phyloP scores from a whole-genome alignment of 2,113 vertebrate species.

The Ctenomys sociabilis region DNA sequence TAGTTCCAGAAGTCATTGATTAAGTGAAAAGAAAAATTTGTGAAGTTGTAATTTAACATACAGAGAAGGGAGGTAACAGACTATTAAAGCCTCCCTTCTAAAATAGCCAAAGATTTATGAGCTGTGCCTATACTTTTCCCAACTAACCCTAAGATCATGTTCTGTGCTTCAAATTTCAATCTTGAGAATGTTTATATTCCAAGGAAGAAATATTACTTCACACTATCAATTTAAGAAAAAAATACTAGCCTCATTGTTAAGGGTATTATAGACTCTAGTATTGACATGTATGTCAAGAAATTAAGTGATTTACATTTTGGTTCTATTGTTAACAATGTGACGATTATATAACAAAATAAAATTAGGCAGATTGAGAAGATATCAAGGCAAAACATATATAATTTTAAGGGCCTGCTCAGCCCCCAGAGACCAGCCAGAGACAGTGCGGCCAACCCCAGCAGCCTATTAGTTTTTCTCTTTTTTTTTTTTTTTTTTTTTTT shows the following conservation, averaged over 20 bases:
- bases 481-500: too few relatives aligned
- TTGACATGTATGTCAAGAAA: slow-evolving; percentile 24
- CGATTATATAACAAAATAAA: slow-evolving; percentile 42
- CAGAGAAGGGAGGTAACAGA: not conserved
- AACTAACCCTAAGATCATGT: not conserved
- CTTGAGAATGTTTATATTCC: not conserved
- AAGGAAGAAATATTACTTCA: slow-evolving; percentile 51
- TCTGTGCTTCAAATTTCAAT: not conserved
- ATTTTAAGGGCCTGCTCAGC: too few relatives aligned
- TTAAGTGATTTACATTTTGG: slow-evolving; percentile 40
- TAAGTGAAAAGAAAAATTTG: not conserved
- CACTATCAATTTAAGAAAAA: not conserved
- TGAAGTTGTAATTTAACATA: not conserved
- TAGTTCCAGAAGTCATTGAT: not conserved
- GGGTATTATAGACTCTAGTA: not conserved
- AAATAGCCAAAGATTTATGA: not conserved
- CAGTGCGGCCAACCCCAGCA: too few relatives aligned
- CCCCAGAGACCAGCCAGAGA: too few relatives aligned
- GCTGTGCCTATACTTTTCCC: not conserved
- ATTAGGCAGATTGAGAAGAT: not conserved
- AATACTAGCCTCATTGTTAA: slow-evolving; percentile 23
- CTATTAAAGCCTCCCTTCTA: not conserved
- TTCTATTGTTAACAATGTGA: slow-evolving; percentile 53
- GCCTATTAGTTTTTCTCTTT: too few relatives aligned
- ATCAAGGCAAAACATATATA: not conserved